A percentile compares a stretch with the other conserved stretches of the same genome.
Conservation (phyloP, 2,113 vertebrate species). For the Platichthys flesus region DNA sequence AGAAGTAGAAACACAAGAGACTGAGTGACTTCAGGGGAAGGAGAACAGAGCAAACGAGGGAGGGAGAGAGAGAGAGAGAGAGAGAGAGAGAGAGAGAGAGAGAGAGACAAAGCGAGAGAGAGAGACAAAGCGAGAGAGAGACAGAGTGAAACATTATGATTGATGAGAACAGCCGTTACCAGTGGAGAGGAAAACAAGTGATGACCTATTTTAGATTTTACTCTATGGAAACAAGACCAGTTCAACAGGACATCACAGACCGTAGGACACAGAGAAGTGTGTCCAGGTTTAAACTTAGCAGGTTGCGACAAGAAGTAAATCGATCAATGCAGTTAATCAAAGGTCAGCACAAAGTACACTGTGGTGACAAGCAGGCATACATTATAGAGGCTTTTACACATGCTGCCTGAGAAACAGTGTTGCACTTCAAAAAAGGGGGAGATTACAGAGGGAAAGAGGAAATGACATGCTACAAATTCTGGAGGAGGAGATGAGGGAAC, state of each 20-base stretch:
- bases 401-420: conserved; percentile 1
- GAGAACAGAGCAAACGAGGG: neutral
- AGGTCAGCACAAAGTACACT: neutral
- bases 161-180: conserved; percentile 48
- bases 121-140: neutral
- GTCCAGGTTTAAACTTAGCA: neutral
- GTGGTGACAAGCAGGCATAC: neutral
- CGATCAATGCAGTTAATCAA: neutral
- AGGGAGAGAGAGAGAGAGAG: neutral
- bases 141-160: conserved; percentile 12
- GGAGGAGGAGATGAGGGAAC: neutral
- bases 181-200: conserved; percentile 48
- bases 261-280: conserved; percentile 10
- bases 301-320: neutral
- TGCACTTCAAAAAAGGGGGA: conserved; percentile 25
- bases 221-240: conserved; percentile 47
- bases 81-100: neutral
- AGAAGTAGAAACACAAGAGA: neutral
- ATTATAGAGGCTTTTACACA: conserved; percentile 25
- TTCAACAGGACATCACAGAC: conserved; percentile 26
- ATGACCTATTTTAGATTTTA: conserved; percentile 64
- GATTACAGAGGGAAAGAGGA: conserved; percentile 58
- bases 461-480: conserved; percentile 23
- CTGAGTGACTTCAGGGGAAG: neutral
- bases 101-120: neutral